Conservation (phyloP, 2,113 vertebrate species). For the Tonatia bakeri region DNA sequence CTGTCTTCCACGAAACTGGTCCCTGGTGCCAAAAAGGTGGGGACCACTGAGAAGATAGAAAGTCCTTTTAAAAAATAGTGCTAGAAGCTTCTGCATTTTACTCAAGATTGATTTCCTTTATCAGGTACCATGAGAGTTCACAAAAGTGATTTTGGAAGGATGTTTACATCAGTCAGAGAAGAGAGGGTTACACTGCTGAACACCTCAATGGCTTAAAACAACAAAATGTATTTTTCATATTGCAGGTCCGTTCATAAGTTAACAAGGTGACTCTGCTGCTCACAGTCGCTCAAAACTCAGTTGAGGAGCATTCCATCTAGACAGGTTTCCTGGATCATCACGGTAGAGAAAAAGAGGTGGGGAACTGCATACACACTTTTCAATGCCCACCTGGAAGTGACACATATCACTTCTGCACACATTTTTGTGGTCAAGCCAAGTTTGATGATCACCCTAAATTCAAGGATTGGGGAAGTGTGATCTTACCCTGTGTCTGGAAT, state of each 20-base stretch:
- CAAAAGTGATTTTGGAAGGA: neutral
- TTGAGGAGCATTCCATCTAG: neutral
- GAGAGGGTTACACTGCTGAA: neutral
- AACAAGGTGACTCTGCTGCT: neutral
- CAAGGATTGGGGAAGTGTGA: neutral
- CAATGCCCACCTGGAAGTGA: neutral
- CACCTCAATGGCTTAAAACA: neutral
- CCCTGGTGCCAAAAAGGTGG: no score
- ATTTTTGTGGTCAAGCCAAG: neutral
- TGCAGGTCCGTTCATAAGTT: neutral
- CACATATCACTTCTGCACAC: neutral
- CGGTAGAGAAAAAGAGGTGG: neutral
- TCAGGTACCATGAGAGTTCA: neutral
- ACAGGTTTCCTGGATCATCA: neutral
- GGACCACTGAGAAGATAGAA: neutral
- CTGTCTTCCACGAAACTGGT: no score
- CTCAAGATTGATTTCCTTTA: slow-evolving; percentile 11
- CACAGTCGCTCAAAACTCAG: neutral
- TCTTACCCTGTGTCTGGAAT: neutral
- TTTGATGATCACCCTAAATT: neutral
- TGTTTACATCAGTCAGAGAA: neutral
- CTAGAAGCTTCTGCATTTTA: neutral
- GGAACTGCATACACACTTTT: neutral
- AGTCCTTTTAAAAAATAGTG: neutral
- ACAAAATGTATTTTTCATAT: neutral